These are phyloP conservation scores for Magallana nippona DNA, from an alignment of 2,888 invertebrate species.

Conservation along the genomic window DNA sequence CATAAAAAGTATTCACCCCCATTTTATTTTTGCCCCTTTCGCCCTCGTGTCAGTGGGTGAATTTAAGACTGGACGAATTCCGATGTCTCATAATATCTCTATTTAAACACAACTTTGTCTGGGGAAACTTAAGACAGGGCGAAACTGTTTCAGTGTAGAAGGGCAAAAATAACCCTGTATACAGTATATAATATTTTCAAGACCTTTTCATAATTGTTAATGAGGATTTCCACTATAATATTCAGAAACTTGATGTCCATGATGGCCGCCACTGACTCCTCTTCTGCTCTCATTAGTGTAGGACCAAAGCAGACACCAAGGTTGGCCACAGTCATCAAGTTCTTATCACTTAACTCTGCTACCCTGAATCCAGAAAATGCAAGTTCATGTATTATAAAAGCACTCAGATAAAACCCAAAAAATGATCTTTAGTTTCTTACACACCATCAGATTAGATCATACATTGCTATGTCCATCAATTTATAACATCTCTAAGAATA, in stretches of 20 bases:
- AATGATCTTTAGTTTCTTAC: no score
- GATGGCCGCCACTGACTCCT: constrained; percentile 98
- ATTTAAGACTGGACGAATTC: no score
- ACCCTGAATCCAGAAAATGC: constrained; percentile 84
- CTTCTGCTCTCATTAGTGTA: constrained; percentile 94
- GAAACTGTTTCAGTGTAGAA: no score
- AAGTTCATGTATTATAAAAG: neutral
- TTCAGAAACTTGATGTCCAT: constrained; percentile 99
- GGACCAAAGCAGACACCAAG: constrained; percentile 99
- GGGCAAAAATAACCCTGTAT: no score
- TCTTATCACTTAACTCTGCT: constrained; percentile 90
- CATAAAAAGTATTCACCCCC: no score
- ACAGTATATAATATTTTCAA: no score
- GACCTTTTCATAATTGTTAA: constrained; percentile 91
- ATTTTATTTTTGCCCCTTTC: no score
- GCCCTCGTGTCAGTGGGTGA: no score
- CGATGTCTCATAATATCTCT: no score
- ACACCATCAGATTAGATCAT: no score
- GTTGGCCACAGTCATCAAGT: constrained; percentile 98
- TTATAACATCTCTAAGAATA: neutral
- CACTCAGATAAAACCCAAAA: neutral
- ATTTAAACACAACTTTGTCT: no score
- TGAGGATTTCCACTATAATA: constrained; percentile 97
- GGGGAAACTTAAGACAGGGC: no score
- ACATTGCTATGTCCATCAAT: neutral